Evolutionary conservation across 2,113 vertebrate genomes (phyloP), one percentile per base, ranked within the genome.

Genomic region (Notiomystis cincta): DNA sequence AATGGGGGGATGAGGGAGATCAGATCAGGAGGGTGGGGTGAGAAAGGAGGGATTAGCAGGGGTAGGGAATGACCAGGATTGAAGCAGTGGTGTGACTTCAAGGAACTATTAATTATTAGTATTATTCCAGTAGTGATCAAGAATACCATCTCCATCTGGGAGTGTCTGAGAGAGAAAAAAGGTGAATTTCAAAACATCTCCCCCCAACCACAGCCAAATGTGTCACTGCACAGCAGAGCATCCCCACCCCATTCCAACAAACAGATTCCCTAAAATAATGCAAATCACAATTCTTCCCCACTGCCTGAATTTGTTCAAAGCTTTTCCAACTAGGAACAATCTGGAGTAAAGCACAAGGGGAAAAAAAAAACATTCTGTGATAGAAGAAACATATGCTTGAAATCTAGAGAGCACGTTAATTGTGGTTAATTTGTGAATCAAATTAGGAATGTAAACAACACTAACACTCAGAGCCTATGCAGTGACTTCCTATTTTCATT

Each of bases 381-480:
- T 38, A 64, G 90, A 78, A 90, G 85, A 90, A 95, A 90, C 95
- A 92, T 44, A 80, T 75, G 93, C 82, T 78, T 50, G 85, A 83
- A 75, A 96, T 92, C 38, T 22, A 90, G 90, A 70, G 82, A 88
- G 82, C 64, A 95, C 6, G 13, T 93, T 96, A 95, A 96, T 96
- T 93, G 92, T 92, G 90, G 90, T 86, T 96, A 96, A 95, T 95
- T 95, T 11, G 85, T 42, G 90, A 88, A 73, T 86, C 86, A 48
- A 91, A 96, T 90, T 25, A 42, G 88, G 90, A 96, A 96, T 93
- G 93, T 89, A 96, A 96, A 92, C 95, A 94, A 8, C 40, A 56
- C 67, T 5, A 86, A 67, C 57, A 73, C 44, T 79, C 84, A 65
- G 51, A 90, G 71, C 82, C 79, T 27, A n/a, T 18, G 79, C 78